A percentile compares a stretch with the other conserved stretches of the same genome.
phyloP scores from a whole-genome alignment of 2,113 vertebrate genomes.

The Aleadryas rufinucha region DNA sequence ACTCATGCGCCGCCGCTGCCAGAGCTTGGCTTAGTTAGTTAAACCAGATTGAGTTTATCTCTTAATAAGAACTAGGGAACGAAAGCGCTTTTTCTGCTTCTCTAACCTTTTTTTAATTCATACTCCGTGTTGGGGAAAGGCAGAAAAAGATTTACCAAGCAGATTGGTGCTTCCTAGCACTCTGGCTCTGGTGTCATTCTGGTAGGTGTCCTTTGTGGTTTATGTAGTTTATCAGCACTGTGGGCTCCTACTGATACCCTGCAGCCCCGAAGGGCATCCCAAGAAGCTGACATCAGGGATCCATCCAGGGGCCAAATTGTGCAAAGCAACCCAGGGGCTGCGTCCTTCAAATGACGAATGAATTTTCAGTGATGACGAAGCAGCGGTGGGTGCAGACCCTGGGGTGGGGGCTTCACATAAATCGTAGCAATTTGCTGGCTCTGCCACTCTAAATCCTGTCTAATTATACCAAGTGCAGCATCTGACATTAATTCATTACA shows the following conservation, averaged over 20 bases:
- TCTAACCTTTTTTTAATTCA: background rate
- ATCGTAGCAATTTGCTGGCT: background rate
- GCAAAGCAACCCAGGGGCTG: background rate
- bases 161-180: background rate
- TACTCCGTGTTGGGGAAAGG: background rate
- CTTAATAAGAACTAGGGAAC: constrained; percentile 2
- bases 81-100: background rate
- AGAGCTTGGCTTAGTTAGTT: background rate
- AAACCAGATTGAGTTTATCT: background rate
- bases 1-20: background rate
- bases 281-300: background rate
- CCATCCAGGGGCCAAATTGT: background rate
- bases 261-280: background rate
- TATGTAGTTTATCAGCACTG: background rate
- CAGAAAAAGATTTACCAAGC: background rate
- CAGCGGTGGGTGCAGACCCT: background rate
- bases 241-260: background rate
- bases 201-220: background rate
- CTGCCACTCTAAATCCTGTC: constrained; percentile 12
- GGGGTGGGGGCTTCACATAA: background rate
- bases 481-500: constrained; percentile 45
- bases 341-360: background rate
- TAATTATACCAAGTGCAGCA: constrained; percentile 40
- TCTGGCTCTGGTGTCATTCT: background rate
- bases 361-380: background rate